phyloP scores from a whole-genome alignment of 2,113 vertebrate genomes.

The Phylloscopus trochilus region DNA sequence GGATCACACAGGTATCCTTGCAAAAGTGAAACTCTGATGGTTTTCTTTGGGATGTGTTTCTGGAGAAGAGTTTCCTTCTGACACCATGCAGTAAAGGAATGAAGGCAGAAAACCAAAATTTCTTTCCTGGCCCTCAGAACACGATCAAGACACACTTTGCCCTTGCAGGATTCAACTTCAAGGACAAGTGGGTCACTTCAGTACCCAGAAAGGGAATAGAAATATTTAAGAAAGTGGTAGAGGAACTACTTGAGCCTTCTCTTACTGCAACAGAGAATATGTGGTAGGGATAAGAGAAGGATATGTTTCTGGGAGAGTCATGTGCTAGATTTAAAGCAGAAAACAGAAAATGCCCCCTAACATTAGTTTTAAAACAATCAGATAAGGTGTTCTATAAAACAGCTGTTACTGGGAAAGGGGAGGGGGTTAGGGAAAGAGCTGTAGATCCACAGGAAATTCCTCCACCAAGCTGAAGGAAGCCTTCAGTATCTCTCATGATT shows the following conservation, averaged over 20 bases:
- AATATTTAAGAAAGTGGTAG: not conserved
- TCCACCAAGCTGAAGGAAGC: not conserved
- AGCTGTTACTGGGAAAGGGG: not conserved
- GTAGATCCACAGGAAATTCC: not conserved
- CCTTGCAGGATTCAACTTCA: not conserved
- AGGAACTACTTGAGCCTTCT: not conserved
- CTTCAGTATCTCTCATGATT: not conserved
- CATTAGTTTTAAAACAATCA: not conserved
- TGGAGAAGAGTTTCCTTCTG: not conserved
- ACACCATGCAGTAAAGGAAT: not conserved
- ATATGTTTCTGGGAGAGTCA: not conserved
- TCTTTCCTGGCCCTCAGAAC: not conserved
- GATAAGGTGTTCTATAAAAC: not conserved
- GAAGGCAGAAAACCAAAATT: not conserved
- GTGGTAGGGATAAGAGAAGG: not conserved
- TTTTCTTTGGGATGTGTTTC: not conserved
- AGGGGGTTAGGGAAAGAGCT: not conserved
- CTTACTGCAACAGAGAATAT: not conserved
- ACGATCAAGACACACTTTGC: not conserved
- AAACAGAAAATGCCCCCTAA: not conserved
- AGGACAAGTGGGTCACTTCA: accelerated
- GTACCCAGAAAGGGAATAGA: not conserved
- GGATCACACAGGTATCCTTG: not conserved
- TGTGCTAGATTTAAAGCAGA: not conserved
- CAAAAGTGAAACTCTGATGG: not conserved